These are phyloP conservation scores for Torymus aiolomorphi DNA, from an alignment of 2,888 invertebrate species.

Conservation along the genomic window DNA sequence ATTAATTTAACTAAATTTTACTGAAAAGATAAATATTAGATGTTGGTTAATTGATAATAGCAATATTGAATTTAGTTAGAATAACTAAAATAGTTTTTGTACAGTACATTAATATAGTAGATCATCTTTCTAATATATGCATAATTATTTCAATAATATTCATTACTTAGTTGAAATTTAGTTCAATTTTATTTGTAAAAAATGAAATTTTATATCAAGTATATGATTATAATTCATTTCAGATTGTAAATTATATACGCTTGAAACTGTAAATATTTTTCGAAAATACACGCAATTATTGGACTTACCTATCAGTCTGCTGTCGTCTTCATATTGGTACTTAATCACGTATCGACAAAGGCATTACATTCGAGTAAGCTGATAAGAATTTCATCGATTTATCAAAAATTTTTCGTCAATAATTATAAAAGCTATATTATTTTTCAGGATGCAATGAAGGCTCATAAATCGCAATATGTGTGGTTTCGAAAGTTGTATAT, in stretches of 20 bases:
- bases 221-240: slow-evolving; percentile 70
- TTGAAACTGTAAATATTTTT: slow-evolving; percentile 90
- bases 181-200: slow-evolving; percentile 19
- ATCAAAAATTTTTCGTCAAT: too few species aligned
- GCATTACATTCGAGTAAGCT: slow-evolving; percentile 69
- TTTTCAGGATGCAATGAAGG: slow-evolving; percentile 86
- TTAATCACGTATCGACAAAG: slow-evolving; percentile 71
- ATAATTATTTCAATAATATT: too few species aligned
- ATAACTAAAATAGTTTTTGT: too few species aligned
- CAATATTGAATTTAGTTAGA: too few species aligned
- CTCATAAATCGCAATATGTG: slow-evolving; percentile 92
- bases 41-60: too few species aligned
- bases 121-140: too few species aligned
- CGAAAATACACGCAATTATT: slow-evolving; percentile 91
- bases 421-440: background rate
- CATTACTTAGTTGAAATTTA: background rate
- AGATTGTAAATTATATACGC: slow-evolving; percentile 89
- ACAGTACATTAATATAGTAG: too few species aligned
- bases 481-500: slow-evolving; percentile 97
- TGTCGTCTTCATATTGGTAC: slow-evolving; percentile 87
- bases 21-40: too few species aligned
- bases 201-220: slow-evolving; percentile 29
- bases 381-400: background rate
- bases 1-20: too few species aligned
- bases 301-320: slow-evolving; percentile 88